Conservation (phyloP, 1,140 invertebrate genomes). For the Caerostris extrusa region DNA sequence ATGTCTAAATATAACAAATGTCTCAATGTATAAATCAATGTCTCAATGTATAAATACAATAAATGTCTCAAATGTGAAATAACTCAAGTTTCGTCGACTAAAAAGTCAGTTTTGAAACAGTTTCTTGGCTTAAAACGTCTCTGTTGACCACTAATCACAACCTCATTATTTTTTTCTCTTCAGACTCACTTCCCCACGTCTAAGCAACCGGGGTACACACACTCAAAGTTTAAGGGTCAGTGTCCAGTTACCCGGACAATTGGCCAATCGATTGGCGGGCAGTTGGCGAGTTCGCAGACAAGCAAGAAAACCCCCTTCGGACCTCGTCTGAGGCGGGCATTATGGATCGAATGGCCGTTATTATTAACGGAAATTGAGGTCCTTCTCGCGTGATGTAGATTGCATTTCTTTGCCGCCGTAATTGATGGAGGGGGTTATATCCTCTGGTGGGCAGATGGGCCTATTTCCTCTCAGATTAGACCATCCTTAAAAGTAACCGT, state of each 20-base stretch:
- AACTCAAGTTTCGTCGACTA: too few relatives aligned
- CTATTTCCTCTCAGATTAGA: too few relatives aligned
- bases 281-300: slow-evolving; percentile 27
- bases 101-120: too few relatives aligned
- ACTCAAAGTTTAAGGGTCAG: not conserved
- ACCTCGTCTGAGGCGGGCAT: not conserved
- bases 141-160: too few relatives aligned
- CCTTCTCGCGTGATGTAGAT: slow-evolving; percentile 38
- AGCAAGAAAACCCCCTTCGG: slow-evolving; percentile 1
- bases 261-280: slow-evolving; percentile 47
- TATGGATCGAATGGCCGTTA: slow-evolving; percentile 23
- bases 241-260: slow-evolving; percentile 53
- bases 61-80: too few relatives aligned
- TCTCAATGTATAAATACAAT: too few relatives aligned
- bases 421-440: slow-evolving; percentile 23
- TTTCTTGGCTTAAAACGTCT: too few relatives aligned
- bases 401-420: slow-evolving; percentile 32
- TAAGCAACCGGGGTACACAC: slow-evolving; percentile 12
- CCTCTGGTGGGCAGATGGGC: not conserved
- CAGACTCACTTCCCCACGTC: not conserved
- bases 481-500: too few relatives aligned
- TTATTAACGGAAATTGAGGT: slow-evolving; percentile 64
- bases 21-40: too few relatives aligned
- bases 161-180: not conserved
- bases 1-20: too few relatives aligned